phyloP scores from a whole-genome alignment of 2,113 vertebrate species.

The Calonectris borealis region DNA sequence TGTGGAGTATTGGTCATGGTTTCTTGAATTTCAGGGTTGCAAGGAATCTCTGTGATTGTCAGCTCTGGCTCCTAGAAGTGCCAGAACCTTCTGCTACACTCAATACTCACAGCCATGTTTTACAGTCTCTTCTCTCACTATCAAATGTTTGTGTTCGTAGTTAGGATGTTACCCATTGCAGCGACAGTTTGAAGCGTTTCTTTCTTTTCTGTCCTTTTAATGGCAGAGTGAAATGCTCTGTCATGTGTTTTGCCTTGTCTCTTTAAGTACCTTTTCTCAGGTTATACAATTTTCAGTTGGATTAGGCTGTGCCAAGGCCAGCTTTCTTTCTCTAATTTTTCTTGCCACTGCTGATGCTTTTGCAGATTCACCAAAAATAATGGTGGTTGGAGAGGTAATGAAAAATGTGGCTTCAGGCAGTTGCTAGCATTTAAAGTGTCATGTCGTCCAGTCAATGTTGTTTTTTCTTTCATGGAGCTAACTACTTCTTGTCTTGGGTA shows the following conservation, averaged over 20 bases:
- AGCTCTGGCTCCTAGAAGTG: background rate
- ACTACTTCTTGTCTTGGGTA: background rate
- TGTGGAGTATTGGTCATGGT: background rate
- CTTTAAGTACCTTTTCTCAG: background rate
- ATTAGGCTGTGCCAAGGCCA: background rate
- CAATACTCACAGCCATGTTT: background rate
- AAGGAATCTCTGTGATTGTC: background rate
- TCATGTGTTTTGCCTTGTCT: background rate
- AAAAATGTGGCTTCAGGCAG: background rate
- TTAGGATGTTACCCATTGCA: background rate
- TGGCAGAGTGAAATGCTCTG: background rate
- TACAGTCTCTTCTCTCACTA: background rate
- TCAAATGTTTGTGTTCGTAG: background rate
- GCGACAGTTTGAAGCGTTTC: background rate
- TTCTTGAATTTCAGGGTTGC: conserved; percentile 19
- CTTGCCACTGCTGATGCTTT: background rate
- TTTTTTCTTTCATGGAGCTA: background rate
- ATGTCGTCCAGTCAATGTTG: background rate
- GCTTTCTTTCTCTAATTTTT: background rate
- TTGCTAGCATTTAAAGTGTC: background rate
- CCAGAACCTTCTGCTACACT: background rate
- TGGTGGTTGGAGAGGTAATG: background rate
- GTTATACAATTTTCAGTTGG: background rate
- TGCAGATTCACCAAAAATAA: background rate
- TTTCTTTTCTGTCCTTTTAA: background rate